Base-by-base conservation (phyloP, 2,888 invertebrate genomes). In the Drosophila buzzatii region DNA sequence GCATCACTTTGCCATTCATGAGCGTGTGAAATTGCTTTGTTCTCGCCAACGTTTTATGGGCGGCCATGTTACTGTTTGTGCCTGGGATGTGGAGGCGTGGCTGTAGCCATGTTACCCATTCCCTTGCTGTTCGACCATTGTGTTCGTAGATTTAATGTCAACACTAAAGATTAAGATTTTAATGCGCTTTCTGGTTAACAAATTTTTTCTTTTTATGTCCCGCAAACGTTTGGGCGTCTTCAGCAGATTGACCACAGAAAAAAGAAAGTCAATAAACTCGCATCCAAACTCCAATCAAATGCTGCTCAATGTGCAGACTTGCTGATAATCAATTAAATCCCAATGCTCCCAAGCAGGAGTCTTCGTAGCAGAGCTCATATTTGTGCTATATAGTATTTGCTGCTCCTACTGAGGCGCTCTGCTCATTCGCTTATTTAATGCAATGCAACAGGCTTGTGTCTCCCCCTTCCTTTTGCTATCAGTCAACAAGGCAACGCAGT, bases 161-260 rank as follows among this genome's bases (percentile, higher is more conserved):
- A 84, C 86, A 87, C 77, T 90, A 76, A 89, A 86, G 86, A 90
- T 90, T 89, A 84, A 81, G 88, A 90, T 84, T 90, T 86, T 81
- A 87, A 79, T 84, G 76, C 65, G 62, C 8, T 58, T 59, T 71
- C 77, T 66, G 76, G 63, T 60, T 77, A 89, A 74, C 76, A 86
- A 90, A 90, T 89, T 90, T 75, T 86, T n/a, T 8, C 8, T 74
- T 64, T 70, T 56, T 67, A 65, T 59, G 51, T 53, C 47, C 31
- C 44, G 4, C 45, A 10, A 35, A 16, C 42, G 3, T 7, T 41
- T 6, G 18, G 65, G 33, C 20, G 14, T 31, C 39, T 9, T 9
- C 14, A 33, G 47, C 53, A 16, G 39, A 39, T 31, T 39, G n/a
- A 23, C 42, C 31, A 51, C 33, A 33, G 14, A 16, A 33, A 33